A percentile compares a stretch with the other conserved stretches of the same genome.
These are phyloP conservation scores for Epinephelus coioides DNA, from an alignment of 2,797 vertebrate genomes.

Conservation along the genomic window DNA sequence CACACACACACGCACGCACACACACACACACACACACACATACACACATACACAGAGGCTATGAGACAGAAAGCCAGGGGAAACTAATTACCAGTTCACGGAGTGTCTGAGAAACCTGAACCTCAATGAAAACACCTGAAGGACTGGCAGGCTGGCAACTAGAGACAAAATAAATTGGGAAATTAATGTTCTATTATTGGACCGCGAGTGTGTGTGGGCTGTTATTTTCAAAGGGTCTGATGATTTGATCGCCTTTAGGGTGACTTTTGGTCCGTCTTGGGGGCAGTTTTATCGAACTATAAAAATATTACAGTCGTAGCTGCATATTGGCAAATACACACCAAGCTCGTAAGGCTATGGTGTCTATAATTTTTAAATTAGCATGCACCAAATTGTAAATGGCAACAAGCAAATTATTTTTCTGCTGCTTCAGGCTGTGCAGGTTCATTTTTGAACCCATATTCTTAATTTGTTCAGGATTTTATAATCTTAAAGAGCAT, in stretches of 20 bases:
- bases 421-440: not conserved
- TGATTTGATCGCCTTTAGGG: constrained; percentile 64
- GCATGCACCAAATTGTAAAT: constrained; percentile 17
- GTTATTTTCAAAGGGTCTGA: constrained; percentile 58
- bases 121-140: constrained; percentile 80
- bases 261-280: constrained; percentile 52
- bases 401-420: not conserved
- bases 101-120: constrained; percentile 76
- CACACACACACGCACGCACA: constrained; percentile 38
- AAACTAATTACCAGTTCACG: constrained; percentile 83
- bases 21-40: constrained; percentile 31
- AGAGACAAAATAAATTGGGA: constrained; percentile 80
- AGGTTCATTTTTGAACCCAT: not conserved
- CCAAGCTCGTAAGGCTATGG: not conserved
- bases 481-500: constrained; percentile 6
- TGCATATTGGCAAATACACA: constrained; percentile 6
- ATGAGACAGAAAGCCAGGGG: constrained; percentile 72
- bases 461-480: not conserved
- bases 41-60: constrained; percentile 40
- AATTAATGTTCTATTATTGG: constrained; percentile 82
- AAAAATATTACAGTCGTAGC: constrained; percentile 32
- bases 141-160: constrained; percentile 72
- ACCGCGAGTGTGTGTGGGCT: constrained; percentile 46
- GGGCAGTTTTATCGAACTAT: constrained; percentile 47
- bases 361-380: constrained; percentile 27